phyloP scores from a whole-genome alignment of 2,888 invertebrate species.

The Psylliodes chrysocephalus region DNA sequence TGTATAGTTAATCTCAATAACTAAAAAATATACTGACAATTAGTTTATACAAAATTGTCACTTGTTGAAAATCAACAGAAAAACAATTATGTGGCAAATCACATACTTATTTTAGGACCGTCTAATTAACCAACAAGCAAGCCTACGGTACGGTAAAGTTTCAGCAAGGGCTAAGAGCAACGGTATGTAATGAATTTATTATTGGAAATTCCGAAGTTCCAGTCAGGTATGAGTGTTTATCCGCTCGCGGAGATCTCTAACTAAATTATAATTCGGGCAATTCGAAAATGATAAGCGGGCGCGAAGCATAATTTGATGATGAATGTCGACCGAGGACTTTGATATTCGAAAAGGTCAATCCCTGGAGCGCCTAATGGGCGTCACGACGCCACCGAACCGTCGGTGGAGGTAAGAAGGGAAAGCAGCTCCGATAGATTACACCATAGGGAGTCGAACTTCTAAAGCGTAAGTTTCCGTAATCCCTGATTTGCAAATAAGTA shows the following conservation, averaged over 20 bases:
- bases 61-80: no score
- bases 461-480: constrained; percentile 61
- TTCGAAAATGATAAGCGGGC: constrained; percentile 40
- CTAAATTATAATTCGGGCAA: constrained; percentile 50
- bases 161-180: no score
- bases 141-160: no score
- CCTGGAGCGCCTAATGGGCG: constrained; percentile 60
- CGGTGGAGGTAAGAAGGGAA: no score
- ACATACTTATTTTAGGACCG: no score
- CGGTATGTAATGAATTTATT: constrained; percentile 23
- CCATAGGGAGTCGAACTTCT: constrained; percentile 61
- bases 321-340: constrained; percentile 58
- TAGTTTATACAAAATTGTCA: no score
- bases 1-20: no score
- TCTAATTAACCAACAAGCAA: no score
- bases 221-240: no score
- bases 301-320: constrained; percentile 59
- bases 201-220: constrained; percentile 24
- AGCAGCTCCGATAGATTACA: constrained; percentile 61
- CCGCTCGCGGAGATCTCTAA: constrained; percentile 23
- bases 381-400: constrained; percentile 59
- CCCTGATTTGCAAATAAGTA: constrained; percentile 61
- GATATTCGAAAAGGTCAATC: constrained; percentile 58
- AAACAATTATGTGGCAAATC: no score
- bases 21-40: no score